A percentile compares a stretch with the other conserved stretches of the same genome.
Conservation (phyloP, 2,113 vertebrate genomes). For the Chunga burmeisteri region DNA sequence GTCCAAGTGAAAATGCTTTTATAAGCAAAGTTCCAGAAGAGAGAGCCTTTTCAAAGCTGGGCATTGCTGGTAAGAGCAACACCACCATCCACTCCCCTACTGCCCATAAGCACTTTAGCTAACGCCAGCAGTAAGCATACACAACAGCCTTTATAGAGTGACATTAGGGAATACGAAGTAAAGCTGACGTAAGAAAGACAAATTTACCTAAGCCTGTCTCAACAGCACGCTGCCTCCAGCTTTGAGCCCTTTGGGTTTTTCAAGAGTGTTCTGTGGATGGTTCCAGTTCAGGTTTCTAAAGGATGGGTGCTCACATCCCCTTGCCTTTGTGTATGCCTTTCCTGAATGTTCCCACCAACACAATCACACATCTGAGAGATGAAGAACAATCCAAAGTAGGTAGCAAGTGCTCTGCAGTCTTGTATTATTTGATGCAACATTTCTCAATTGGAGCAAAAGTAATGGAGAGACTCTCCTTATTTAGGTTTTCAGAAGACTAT, state of each 20-base stretch:
- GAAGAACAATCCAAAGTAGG: neutral
- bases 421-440: neutral
- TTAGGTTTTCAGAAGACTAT: neutral
- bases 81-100: fast-evolving
- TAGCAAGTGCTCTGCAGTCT: neutral
- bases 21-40: neutral
- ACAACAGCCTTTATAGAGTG: neutral
- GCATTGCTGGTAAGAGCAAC: neutral
- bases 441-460: neutral
- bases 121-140: neutral
- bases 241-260: neutral
- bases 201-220: neutral
- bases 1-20: neutral
- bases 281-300: neutral
- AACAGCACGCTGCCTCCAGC: neutral
- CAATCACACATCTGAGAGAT: neutral
- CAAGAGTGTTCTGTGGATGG: neutral
- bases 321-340: neutral
- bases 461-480: neutral
- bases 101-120: neutral
- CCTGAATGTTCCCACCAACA: neutral
- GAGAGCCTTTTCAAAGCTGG: neutral
- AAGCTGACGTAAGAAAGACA: neutral
- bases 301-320: neutral
- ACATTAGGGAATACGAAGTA: neutral